Conservation (phyloP, 2,113 vertebrate species). For the Alethe castanea region DNA sequence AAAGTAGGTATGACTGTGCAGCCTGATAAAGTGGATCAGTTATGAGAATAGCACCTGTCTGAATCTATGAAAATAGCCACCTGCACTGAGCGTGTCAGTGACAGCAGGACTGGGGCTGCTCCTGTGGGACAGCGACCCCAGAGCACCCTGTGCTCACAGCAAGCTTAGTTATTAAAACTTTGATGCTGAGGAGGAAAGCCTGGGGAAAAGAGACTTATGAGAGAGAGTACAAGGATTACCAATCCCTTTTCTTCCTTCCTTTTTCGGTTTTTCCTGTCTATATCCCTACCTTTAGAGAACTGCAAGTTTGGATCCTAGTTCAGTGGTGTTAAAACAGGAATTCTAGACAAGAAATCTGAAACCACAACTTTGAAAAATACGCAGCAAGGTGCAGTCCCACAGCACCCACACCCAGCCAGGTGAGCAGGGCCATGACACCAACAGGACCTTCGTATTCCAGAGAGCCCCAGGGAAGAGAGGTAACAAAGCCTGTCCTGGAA, state of each 20-base stretch:
- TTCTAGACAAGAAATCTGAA: not conserved
- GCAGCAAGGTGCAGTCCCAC: not conserved
- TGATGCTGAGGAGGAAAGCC: not conserved
- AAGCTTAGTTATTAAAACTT: slow-evolving; percentile 1
- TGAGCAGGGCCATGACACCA: not conserved
- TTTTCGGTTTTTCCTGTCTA: not conserved
- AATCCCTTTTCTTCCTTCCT: not conserved
- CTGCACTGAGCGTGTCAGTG: fast-evolving
- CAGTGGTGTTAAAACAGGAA: not conserved
- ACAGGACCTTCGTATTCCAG: not conserved
- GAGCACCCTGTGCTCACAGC: not conserved
- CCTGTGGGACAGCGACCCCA: fast-evolving
- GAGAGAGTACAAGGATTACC: not conserved
- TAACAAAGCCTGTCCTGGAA: not conserved
- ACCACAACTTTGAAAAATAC: not conserved
- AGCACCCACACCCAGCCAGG: not conserved
- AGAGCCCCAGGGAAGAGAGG: not conserved
- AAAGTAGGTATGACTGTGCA: not conserved
- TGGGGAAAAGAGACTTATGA: not conserved
- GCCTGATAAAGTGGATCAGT: not conserved
- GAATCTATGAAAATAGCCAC: not conserved
- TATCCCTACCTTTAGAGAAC: not conserved
- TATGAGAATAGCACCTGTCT: not conserved
- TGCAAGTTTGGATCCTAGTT: not conserved
- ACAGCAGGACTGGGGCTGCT: not conserved